A percentile compares a stretch with the other conserved stretches of the same genome.
Evolutionary conservation across 2,113 vertebrate genomes (phyloP).

Genomic region (Hirundichthys speculiger): DNA sequence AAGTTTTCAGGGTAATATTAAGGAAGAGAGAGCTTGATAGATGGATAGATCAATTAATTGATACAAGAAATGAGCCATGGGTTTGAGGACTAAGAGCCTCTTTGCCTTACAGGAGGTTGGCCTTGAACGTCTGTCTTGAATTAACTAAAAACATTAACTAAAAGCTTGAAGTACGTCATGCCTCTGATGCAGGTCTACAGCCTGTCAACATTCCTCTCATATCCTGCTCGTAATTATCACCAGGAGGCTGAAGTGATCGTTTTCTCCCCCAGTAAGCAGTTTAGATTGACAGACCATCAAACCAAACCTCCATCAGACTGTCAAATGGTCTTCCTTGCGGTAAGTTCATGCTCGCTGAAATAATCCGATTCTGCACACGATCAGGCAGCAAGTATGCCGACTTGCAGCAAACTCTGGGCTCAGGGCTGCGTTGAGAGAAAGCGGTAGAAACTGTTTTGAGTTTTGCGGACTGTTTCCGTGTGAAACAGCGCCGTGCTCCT

Average conservation of each 20-base stretch:
- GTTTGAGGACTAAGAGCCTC: background rate
- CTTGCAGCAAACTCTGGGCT: slow-evolving; percentile 10
- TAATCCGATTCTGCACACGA: slow-evolving; percentile 41
- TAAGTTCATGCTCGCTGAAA: slow-evolving; percentile 54
- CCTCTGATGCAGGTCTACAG: slow-evolving; percentile 15
- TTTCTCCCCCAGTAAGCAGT: slow-evolving; percentile 26
- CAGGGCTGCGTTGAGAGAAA: slow-evolving; percentile 34
- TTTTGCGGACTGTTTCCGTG: slow-evolving; percentile 15
- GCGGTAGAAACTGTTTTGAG: slow-evolving; percentile 35
- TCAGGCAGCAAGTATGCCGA: slow-evolving; percentile 9
- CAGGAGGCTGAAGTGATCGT: slow-evolving; percentile 33
- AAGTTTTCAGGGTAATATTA: too few species aligned
- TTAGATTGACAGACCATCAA: slow-evolving; percentile 41
- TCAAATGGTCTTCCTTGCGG: slow-evolving; percentile 40
- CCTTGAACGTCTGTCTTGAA: too few species aligned
- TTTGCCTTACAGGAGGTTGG: background rate
- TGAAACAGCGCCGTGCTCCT: slow-evolving; percentile 30
- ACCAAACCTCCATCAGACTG: slow-evolving; percentile 17
- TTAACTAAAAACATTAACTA: background rate
- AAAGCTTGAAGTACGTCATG: slow-evolving; percentile 4
- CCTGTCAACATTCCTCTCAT: slow-evolving; percentile 37
- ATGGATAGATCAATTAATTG: too few species aligned
- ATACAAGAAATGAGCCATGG: too few species aligned
- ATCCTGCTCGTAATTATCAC: slow-evolving; percentile 41
- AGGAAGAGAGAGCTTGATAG: too few species aligned